Evolutionary conservation across 2,797 vertebrate species (phyloP).

Genomic region (Aselliscus stoliczkanus): DNA sequence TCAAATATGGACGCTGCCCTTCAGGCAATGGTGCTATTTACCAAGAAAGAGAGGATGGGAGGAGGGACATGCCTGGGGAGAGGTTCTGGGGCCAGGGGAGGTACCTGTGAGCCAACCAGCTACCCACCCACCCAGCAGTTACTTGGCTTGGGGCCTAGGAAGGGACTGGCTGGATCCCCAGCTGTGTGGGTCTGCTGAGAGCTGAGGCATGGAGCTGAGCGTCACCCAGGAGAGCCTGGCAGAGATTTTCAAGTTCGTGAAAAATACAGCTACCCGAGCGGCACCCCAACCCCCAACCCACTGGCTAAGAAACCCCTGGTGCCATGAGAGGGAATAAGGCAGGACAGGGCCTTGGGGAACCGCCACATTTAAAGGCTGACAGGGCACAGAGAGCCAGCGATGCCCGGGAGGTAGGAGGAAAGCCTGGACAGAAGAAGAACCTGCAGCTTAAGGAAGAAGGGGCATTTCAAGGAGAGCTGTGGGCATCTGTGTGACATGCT

Average conservation of each 20-base stretch:
- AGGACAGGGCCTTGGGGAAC: not conserved
- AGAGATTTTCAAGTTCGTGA: not conserved
- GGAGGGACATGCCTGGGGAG: not conserved
- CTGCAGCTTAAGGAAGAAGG: not conserved
- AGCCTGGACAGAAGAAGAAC: not conserved
- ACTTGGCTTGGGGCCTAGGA: fast-evolving
- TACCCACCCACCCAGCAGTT: not conserved
- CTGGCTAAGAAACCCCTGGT: not conserved
- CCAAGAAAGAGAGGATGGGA: not conserved
- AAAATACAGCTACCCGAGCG: not conserved
- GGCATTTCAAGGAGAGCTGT: fast-evolving
- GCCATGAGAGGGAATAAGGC: not conserved
- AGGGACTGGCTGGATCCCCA: not conserved
- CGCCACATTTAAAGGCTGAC: not conserved
- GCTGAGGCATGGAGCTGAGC: fast-evolving
- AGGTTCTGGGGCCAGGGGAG: not conserved
- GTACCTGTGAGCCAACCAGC: not conserved
- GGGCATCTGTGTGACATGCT: too few species aligned
- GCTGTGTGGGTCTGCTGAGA: not conserved
- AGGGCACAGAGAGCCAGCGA: not conserved
- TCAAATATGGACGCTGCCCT: not conserved
- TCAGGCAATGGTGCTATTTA: not conserved
- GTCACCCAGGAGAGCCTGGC: not conserved
- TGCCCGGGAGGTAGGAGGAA: not conserved
- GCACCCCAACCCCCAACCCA: fast-evolving